phyloP scores from a whole-genome alignment of 2,113 vertebrate genomes.

The Geococcyx californianus region DNA sequence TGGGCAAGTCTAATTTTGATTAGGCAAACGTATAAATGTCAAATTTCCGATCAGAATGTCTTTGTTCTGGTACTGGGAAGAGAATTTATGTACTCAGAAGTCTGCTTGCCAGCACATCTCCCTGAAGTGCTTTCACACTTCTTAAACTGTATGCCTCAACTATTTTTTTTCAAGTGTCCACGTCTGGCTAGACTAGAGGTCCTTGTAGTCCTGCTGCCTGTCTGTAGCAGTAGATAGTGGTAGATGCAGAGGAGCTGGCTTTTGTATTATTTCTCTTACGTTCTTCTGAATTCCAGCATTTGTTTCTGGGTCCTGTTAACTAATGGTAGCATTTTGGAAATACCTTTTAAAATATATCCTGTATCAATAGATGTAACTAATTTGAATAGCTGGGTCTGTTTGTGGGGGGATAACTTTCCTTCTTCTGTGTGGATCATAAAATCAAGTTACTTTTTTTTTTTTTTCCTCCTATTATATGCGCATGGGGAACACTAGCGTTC shows the following conservation, averaged over 20 bases:
- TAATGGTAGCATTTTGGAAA: not conserved
- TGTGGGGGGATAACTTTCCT: not conserved
- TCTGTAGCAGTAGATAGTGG: not conserved
- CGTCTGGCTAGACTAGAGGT: not conserved
- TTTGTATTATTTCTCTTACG: not conserved
- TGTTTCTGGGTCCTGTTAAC: not conserved
- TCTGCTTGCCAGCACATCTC: not conserved
- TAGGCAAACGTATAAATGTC: not conserved
- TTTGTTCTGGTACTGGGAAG: not conserved
- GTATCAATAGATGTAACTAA: not conserved
- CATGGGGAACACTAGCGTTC: conserved; percentile 81
- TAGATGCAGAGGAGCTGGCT: not conserved
- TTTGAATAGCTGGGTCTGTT: not conserved
- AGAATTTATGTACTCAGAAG: not conserved
- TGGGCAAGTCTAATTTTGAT: not conserved
- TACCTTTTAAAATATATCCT: not conserved
- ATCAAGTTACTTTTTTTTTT: not conserved
- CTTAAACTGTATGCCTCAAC: not conserved
- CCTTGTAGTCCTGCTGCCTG: not conserved
- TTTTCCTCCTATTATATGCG: not conserved
- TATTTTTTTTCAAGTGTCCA: not conserved
- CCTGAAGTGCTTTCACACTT: not conserved
- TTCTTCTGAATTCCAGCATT: not conserved
- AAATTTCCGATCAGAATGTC: not conserved
- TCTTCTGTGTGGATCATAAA: not conserved